A percentile compares a stretch with the other conserved stretches of the same genome.
phyloP scores from a whole-genome alignment of 2,113 vertebrate genomes.

The Empidonax traillii region DNA sequence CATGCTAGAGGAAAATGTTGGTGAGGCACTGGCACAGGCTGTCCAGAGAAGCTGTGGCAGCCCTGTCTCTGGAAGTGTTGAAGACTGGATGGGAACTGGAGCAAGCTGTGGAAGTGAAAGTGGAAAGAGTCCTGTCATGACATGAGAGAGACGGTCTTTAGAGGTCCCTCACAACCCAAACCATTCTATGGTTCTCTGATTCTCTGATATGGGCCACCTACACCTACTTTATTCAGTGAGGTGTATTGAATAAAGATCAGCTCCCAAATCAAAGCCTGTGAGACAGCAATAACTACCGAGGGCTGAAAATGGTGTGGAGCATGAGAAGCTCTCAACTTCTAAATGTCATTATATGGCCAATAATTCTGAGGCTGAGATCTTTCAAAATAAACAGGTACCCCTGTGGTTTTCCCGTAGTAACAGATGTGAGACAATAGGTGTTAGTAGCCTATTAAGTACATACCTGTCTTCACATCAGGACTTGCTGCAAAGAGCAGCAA shows the following conservation, averaged over 20 bases:
- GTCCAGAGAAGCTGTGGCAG: neutral
- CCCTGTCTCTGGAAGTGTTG: neutral
- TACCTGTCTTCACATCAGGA: neutral
- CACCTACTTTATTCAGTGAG: neutral
- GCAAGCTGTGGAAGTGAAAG: neutral
- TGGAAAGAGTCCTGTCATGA: neutral
- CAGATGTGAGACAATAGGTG: neutral
- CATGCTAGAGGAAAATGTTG: neutral
- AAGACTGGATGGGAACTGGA: neutral
- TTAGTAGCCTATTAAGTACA: neutral
- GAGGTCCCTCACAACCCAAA: neutral
- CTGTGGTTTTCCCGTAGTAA: neutral
- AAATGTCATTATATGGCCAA: neutral
- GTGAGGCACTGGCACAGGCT: fast-evolving
- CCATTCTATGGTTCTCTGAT: no score
- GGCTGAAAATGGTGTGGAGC: neutral
- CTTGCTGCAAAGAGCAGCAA: neutral
- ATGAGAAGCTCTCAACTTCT: neutral
- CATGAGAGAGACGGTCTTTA: neutral
- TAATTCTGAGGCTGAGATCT: neutral
- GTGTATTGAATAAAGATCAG: neutral
- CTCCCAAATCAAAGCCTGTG: neutral
- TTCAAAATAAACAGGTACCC: neutral
- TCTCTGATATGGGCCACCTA: neutral
- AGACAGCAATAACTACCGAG: neutral